Evolutionary conservation across 2,888 invertebrate species (phyloP), one percentile per base, ranked within the genome.

Genomic region (Cephonodes hylas): DNA sequence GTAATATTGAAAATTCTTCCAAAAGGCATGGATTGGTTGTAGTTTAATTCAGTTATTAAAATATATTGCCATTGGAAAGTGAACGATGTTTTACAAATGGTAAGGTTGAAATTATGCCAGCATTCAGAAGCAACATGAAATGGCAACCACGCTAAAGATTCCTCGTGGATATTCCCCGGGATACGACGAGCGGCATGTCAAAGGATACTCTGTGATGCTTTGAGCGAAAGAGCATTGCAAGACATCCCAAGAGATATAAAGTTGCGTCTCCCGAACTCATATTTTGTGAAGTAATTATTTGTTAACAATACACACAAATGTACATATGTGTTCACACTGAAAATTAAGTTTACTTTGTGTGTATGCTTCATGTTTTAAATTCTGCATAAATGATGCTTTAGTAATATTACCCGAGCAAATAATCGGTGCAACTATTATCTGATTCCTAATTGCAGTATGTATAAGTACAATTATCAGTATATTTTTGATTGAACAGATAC

Each of bases 121-220:
- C 7, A 10, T 53, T 18, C 2, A 10, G 4, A 8, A 8, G 10
- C 10, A 31, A 31, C 53, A 27, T 53, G 53, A 53, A 53, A 53
- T 53, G 53, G 53, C 31, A 53, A 18, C 53, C 53, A 31, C 31
- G 53, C 53, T 53, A 53, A 53, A 31, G 53, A 53, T 53, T 48
- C 25, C 6, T 23, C 25, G 48, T 25, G 48, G 48, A 48, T 48
- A 25, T 48, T 31, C 31, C 15, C 10, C 15, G 53, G 31, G 53
- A 53, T 53, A 53, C 31, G 31, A 31, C 18, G 15, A 18, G 53
- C 31, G 31, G 53, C 31, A 27, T 18, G 53, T 53, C 53, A 53
- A 31, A 53, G 53, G 27, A 53, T 31, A 10, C 31, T 31, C 53
- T 53, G 48, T 31, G 31, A 31, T 31, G 27, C 27, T 53, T 53